Percentiles rank a stretch among this genome's conserved stretches.
phyloP scores from a whole-genome alignment of 2,888 invertebrate genomes.

The Drosophila mettleri region DNA sequence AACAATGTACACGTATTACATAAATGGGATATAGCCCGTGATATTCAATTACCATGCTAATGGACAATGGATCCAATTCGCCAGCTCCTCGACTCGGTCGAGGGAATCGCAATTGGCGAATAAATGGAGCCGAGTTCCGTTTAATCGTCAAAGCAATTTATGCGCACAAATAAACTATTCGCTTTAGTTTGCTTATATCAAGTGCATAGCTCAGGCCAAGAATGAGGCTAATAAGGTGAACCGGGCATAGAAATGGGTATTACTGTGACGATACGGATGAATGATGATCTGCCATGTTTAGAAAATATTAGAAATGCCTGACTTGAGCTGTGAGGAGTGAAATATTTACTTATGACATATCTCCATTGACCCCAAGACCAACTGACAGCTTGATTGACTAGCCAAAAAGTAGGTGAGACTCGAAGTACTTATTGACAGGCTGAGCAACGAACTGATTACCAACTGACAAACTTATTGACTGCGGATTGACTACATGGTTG shows the following conservation, averaged over 20 bases:
- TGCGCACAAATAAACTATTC: constrained; percentile 7
- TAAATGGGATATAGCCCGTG: constrained; percentile 70
- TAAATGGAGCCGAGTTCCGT: constrained; percentile 1
- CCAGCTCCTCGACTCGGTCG: constrained; percentile 4
- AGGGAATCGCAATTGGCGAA: background rate
- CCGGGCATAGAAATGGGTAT: background rate
- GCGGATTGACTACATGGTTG: no score
- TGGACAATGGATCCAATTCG: constrained; percentile 43
- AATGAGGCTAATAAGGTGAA: background rate
- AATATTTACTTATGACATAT: no score
- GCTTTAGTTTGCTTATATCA: background rate
- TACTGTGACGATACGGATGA: no score
- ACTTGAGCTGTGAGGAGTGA: no score
- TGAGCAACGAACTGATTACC: no score
- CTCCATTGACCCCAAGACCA: no score
- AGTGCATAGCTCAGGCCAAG: background rate
- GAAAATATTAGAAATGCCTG: no score
- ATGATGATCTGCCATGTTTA: no score
- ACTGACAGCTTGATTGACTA: no score
- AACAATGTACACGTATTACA: constrained; percentile 81
- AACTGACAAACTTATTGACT: no score
- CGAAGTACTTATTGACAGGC: no score
- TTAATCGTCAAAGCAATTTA: constrained; percentile 12
- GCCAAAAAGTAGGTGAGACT: no score
- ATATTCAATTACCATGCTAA: constrained; percentile 75